Conservation (phyloP, 2,113 vertebrate species). For the Pachypanchax playfairii region DNA sequence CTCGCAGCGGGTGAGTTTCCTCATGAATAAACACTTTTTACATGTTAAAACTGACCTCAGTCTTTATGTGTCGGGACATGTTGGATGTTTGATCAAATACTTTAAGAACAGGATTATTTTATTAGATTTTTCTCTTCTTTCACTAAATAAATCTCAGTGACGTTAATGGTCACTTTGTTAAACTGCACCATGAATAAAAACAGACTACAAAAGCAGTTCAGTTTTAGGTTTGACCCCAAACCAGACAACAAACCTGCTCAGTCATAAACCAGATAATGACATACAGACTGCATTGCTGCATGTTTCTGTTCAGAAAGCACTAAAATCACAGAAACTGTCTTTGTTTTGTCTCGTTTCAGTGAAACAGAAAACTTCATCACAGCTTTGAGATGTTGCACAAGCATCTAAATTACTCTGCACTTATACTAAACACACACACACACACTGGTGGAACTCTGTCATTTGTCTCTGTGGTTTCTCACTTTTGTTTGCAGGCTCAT, state of each 20-base stretch:
- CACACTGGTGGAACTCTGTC: neutral
- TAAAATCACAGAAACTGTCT: neutral
- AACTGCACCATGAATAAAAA: no score
- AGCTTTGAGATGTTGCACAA: neutral
- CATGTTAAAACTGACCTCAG: neutral
- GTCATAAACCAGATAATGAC: no score
- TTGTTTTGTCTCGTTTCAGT: neutral
- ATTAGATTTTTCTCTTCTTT: no score
- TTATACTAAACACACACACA: neutral
- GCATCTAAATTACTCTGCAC: no score
- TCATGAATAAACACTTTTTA: neutral
- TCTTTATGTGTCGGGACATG: neutral
- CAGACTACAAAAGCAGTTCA: no score
- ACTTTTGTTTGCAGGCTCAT: slow-evolving; percentile 8
- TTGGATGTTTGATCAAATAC: neutral
- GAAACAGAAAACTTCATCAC: neutral
- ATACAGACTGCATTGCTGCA: no score
- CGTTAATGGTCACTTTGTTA: no score
- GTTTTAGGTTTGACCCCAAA: slow-evolving; percentile 26
- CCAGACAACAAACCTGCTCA: neutral
- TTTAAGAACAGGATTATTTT: no score
- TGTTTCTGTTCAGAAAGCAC: no score
- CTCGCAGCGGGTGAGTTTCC: slow-evolving; percentile 87
- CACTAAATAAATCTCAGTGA: no score
- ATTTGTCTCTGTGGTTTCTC: slow-evolving; percentile 15